Percentiles rank a stretch among this genome's conserved stretches.
These are phyloP conservation scores for Epistrophe eligans DNA, from an alignment of 2,888 invertebrate species.

Conservation along the genomic window DNA sequence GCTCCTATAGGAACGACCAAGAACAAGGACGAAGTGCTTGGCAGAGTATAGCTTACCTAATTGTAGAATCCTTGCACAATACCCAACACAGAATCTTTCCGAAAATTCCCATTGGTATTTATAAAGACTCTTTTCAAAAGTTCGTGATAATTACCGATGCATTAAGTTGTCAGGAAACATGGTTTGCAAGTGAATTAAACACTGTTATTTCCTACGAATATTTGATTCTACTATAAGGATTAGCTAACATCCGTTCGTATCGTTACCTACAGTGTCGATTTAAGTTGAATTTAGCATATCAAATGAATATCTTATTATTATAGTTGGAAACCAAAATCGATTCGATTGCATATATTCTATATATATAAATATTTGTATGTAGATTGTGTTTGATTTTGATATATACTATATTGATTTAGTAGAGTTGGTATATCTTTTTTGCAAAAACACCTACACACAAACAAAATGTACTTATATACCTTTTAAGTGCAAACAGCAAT, in stretches of 20 bases:
- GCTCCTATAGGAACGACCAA: not conserved
- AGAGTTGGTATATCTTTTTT: not conserved
- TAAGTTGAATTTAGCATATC: constrained; percentile 20
- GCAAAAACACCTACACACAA: not conserved
- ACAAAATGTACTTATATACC: no score
- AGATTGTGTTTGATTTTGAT: not conserved
- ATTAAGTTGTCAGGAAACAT: constrained; percentile 29
- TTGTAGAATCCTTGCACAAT: constrained; percentile 8
- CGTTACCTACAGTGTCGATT: not conserved
- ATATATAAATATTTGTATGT: not conserved
- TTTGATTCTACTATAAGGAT: not conserved
- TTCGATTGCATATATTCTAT: not conserved
- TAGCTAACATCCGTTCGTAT: not conserved
- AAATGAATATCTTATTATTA: not conserved
- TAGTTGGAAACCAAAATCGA: constrained; percentile 6
- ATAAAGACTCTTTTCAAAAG: not conserved
- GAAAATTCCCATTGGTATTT: not conserved
- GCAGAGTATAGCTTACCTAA: not conserved
- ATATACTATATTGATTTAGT: no score
- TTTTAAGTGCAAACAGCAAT: constrained; percentile 21
- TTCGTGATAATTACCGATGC: constrained; percentile 31
- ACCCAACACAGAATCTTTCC: constrained; percentile 7
- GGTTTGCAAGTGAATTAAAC: constrained; percentile 22
- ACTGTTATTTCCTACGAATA: constrained; percentile 6
- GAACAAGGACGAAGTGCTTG: not conserved